Evolutionary conservation across 1,140 invertebrate genomes (phyloP).

Genomic region (Drosophila bifasciata): DNA sequence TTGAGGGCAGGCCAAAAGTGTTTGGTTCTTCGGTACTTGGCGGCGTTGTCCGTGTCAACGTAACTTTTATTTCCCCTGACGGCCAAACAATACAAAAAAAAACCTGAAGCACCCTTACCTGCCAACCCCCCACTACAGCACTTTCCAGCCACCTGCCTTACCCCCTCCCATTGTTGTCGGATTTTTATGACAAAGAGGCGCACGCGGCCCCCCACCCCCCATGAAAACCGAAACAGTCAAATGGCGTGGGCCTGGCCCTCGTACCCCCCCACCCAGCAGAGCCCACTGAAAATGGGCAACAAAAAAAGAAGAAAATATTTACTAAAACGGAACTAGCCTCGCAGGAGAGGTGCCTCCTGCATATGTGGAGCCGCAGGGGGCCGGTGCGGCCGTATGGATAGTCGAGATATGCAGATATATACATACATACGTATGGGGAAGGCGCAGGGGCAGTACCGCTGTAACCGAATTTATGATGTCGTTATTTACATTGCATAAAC

Average conservation of each 20-base stretch:
- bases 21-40: slow-evolving; percentile 61
- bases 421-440: too few species aligned
- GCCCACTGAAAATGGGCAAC: slow-evolving; percentile 16
- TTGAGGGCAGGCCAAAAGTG: slow-evolving; percentile 62
- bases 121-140: slow-evolving; percentile 15
- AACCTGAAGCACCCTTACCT: slow-evolving; percentile 37
- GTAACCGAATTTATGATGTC: slow-evolving; percentile 80
- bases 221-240: slow-evolving; percentile 70
- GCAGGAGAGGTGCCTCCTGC: slow-evolving; percentile 30
- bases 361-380: slow-evolving; percentile 14
- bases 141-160: not conserved
- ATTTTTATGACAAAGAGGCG: slow-evolving; percentile 70
- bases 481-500: slow-evolving; percentile 80
- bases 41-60: slow-evolving; percentile 75
- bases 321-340: slow-evolving; percentile 74
- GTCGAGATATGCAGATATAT: slow-evolving; percentile 61
- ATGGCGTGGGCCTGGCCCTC: slow-evolving; percentile 40
- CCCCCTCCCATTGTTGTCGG: slow-evolving; percentile 64
- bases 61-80: slow-evolving; percentile 78
- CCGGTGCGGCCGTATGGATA: slow-evolving; percentile 25
- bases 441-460: slow-evolving; percentile 28
- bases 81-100: slow-evolving; percentile 50
- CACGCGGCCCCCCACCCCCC: slow-evolving; percentile 37
- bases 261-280: not conserved
- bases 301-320: slow-evolving; percentile 50